Conservation (phyloP, 2,888 invertebrate species). For the Mesorhabditis sp. region DNA sequence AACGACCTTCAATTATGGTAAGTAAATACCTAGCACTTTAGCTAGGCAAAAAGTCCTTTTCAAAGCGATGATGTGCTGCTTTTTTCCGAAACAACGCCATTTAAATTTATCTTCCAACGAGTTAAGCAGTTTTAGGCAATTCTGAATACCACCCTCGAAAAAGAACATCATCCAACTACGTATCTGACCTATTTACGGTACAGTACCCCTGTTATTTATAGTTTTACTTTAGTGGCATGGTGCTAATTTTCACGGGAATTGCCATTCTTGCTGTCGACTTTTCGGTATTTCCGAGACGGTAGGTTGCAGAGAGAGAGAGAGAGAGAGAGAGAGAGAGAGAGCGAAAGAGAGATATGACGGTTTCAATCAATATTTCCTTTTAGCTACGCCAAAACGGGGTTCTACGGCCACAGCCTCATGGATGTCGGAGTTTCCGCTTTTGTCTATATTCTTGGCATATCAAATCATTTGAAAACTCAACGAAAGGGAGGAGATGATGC, state of each 20-base stretch:
- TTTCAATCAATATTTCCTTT: too few relatives aligned
- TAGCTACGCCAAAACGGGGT: too few relatives aligned
- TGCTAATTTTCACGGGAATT: conserved; percentile 69
- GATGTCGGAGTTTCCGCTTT: conserved; percentile 89
- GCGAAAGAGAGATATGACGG: not conserved
- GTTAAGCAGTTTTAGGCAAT: too few relatives aligned
- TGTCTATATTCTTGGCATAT: conserved; percentile 72
- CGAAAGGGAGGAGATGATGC: conserved; percentile 16
- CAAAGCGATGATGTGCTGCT: too few relatives aligned
- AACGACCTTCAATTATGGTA: too few relatives aligned
- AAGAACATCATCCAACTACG: conserved; percentile 36
- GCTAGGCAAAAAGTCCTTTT: too few relatives aligned
- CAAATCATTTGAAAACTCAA: conserved; percentile 20
- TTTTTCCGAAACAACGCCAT: too few relatives aligned
- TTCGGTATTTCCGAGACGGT: conserved; percentile 75
- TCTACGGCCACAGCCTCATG: conserved; percentile 69
- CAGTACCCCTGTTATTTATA: too few relatives aligned
- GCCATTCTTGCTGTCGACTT: conserved; percentile 94
- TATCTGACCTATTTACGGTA: conserved; percentile 45
- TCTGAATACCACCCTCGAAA: conserved; percentile 30
- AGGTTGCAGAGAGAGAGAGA: conserved; percentile 62
- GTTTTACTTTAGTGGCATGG: conserved; percentile 26
- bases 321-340: not conserved
- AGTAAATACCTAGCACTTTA: too few relatives aligned
- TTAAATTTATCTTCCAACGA: too few relatives aligned